phyloP scores from a whole-genome alignment of 2,888 invertebrate genomes.

The Sthenelais limicola region DNA sequence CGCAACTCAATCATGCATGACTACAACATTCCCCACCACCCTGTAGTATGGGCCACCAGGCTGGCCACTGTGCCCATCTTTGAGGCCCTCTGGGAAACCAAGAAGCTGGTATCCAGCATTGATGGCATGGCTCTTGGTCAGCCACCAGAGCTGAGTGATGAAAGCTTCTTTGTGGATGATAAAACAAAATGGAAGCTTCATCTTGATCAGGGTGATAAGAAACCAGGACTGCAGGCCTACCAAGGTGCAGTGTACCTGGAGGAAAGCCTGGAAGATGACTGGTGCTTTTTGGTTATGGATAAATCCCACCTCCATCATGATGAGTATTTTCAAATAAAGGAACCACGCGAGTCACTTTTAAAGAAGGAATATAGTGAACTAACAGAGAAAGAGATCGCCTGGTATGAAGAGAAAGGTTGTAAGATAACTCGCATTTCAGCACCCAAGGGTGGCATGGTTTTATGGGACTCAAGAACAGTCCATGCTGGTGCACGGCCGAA shows the following conservation, averaged over 20 bases:
- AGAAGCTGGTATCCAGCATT: constrained; percentile 60
- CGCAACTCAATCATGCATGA: constrained; percentile 58
- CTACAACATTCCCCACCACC: constrained; percentile 59
- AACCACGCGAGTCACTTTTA: constrained; percentile 16
- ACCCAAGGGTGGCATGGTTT: constrained; percentile 63
- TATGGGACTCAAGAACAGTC: constrained; percentile 65
- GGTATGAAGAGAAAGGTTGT: constrained; percentile 55
- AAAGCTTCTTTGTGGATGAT: constrained; percentile 8
- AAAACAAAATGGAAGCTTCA: constrained; percentile 58
- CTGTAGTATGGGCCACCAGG: constrained; percentile 60
- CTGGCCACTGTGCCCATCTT: constrained; percentile 60
- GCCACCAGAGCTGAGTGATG: background rate
- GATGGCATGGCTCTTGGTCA: constrained; percentile 58
- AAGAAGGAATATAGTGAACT: constrained; percentile 41
- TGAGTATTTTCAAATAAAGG: no score
- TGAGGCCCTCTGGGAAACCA: constrained; percentile 61
- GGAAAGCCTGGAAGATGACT: constrained; percentile 55
- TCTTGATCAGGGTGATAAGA: constrained; percentile 58
- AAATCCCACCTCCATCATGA: constrained; percentile 53
- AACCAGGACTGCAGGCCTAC: constrained; percentile 63
- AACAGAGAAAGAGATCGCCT: constrained; percentile 52
- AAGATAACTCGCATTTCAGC: constrained; percentile 56
- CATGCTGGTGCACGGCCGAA: constrained; percentile 63
- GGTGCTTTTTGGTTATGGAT: constrained; percentile 49
- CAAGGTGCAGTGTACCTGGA: constrained; percentile 61